A percentile compares a stretch with the other conserved stretches of the same genome.
Conservation (phyloP, 2,113 vertebrate species). For the Ondatra zibethicus region DNA sequence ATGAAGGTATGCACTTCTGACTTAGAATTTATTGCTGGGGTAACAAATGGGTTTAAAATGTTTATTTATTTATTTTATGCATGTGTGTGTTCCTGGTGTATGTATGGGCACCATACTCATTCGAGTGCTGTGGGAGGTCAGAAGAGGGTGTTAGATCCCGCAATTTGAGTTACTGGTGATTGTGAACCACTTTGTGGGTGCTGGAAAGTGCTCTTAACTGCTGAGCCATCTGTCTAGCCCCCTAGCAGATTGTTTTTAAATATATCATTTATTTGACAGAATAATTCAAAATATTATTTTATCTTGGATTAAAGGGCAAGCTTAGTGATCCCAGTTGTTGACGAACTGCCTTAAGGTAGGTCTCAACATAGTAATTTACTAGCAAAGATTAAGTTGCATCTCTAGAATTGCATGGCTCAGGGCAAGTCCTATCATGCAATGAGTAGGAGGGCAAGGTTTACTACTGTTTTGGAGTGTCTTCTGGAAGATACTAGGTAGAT, state of each 20-base stretch:
- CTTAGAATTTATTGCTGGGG: slow-evolving; percentile 47
- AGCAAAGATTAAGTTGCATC: background rate
- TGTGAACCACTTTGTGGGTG: background rate
- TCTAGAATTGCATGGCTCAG: background rate
- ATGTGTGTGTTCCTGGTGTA: background rate
- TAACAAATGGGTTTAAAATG: background rate
- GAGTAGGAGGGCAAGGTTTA: background rate
- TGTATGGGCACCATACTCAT: background rate
- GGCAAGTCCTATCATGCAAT: background rate
- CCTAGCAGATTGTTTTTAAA: background rate
- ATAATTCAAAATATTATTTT: slow-evolving; percentile 46
- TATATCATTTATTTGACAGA: background rate
- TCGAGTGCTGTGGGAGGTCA: background rate
- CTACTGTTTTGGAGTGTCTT: background rate
- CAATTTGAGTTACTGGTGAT: no score
- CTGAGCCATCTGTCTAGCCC: background rate
- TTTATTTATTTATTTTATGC: background rate
- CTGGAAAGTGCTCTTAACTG: background rate
- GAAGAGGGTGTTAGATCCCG: background rate
- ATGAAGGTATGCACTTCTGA: background rate
- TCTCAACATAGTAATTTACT: background rate
- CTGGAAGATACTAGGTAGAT: background rate
- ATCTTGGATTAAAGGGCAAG: background rate
- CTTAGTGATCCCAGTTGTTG: background rate
- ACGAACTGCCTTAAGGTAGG: slow-evolving; percentile 17